These are phyloP conservation scores for Lasioglossum baleicum DNA, from an alignment of 1,140 invertebrate genomes.

Conservation along the genomic window DNA sequence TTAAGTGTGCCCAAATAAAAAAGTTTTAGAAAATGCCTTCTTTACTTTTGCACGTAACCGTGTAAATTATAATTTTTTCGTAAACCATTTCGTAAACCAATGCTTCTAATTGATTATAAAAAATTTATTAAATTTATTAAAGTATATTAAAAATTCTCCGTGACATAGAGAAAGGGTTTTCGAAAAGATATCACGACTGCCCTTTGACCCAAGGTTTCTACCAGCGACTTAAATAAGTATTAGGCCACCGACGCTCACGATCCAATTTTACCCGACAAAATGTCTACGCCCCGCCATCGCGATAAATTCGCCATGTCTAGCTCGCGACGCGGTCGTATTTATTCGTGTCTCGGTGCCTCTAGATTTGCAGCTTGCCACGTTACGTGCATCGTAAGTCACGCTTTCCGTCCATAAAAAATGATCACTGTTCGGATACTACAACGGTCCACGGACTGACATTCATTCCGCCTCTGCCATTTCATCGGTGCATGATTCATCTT, in stretches of 20 bases:
- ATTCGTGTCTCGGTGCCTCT: background rate
- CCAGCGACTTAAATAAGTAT: too few relatives aligned
- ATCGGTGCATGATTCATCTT: background rate
- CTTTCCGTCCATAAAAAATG: background rate
- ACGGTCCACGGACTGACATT: background rate
- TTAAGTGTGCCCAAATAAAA: too few relatives aligned
- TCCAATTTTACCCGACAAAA: conserved; percentile 3
- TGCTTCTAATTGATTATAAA: too few relatives aligned
- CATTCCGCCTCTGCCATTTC: background rate
- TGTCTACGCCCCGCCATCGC: background rate
- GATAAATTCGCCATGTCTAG: background rate
- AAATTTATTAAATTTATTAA: too few relatives aligned
- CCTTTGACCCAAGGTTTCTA: too few relatives aligned
- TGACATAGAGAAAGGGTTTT: too few relatives aligned
- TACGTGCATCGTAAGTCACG: background rate
- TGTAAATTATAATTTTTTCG: too few relatives aligned
- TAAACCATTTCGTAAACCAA: too few relatives aligned
- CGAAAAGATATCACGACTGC: too few relatives aligned
- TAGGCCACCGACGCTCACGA: background rate
- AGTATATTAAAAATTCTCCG: too few relatives aligned
- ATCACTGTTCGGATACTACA: background rate
- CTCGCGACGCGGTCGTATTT: background rate
- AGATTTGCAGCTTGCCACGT: background rate
- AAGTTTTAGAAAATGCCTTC: too few relatives aligned
- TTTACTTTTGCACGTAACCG: too few relatives aligned